Conservation (phyloP, 2,797 vertebrate genomes). For the Lophotriccus pileatus region DNA sequence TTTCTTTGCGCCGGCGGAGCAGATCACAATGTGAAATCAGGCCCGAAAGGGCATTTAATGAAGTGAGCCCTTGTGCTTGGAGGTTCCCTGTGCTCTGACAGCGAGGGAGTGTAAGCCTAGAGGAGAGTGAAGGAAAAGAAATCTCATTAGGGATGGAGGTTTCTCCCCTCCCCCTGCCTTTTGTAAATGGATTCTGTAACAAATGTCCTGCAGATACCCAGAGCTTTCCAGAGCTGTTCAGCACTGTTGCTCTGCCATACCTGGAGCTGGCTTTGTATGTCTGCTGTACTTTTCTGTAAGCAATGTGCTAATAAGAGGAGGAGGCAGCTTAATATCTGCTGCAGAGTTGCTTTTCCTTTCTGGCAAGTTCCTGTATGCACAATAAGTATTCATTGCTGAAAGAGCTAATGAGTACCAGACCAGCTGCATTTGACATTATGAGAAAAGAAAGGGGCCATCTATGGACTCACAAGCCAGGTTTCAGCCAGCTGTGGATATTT, state of each 20-base stretch:
- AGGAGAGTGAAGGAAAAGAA: constrained; percentile 11
- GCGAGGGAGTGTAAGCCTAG: neutral
- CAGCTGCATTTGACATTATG: constrained; percentile 46
- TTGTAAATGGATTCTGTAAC: neutral
- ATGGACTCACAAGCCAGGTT: constrained; percentile 19
- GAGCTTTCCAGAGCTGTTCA: neutral
- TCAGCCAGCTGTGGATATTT: constrained; percentile 49
- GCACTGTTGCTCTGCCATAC: neutral
- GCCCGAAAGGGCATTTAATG: constrained; percentile 60
- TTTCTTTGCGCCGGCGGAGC: constrained; percentile 38
- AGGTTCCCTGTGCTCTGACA: neutral
- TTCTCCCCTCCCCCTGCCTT: neutral
- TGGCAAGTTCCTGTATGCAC: constrained; percentile 14
- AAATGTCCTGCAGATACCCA: neutral
- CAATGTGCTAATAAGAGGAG: neutral
- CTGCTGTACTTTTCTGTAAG: neutral
- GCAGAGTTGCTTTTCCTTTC: constrained; percentile 15
- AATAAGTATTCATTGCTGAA: constrained; percentile 16
- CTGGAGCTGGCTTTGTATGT: neutral
- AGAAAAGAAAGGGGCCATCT: constrained; percentile 36
- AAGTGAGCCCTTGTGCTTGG: constrained; percentile 58
- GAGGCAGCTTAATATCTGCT: constrained; percentile 4
- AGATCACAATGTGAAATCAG: constrained; percentile 62
- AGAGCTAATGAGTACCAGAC: constrained; percentile 57
- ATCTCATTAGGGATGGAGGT: constrained; percentile 3